Conservation (phyloP, 2,113 vertebrate genomes). For the Glareola pratincola region DNA sequence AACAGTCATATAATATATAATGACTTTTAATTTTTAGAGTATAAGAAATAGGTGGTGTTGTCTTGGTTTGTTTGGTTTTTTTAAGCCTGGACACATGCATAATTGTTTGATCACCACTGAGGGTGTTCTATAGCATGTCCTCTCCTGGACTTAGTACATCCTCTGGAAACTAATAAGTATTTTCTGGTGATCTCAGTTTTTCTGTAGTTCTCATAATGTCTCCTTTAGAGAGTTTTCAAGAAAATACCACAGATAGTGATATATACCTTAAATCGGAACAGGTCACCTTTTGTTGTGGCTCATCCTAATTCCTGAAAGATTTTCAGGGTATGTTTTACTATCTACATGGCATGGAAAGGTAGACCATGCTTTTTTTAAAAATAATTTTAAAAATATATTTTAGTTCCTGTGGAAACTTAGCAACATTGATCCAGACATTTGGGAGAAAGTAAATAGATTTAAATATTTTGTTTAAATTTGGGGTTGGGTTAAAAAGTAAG, state of each 20-base stretch:
- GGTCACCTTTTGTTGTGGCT: neutral
- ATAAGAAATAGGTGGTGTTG: neutral
- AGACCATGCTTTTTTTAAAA: neutral
- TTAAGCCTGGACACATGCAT: neutral
- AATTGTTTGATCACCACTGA: neutral
- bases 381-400: neutral
- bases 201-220: neutral
- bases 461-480: neutral
- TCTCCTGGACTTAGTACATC: neutral
- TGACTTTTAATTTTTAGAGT: neutral
- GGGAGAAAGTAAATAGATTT: neutral
- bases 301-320: neutral
- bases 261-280: neutral
- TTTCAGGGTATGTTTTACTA: neutral
- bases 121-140: neutral
- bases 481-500: neutral
- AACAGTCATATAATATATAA: neutral
- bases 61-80: neutral
- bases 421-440: neutral
- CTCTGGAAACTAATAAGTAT: neutral
- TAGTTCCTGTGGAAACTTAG: neutral
- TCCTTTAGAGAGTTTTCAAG: neutral
- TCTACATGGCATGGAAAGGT: neutral
- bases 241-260: neutral
- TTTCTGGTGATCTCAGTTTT: neutral